Base-by-base conservation (phyloP, 2,113 vertebrate genomes). In the Phrynosoma blainvillii region DNA sequence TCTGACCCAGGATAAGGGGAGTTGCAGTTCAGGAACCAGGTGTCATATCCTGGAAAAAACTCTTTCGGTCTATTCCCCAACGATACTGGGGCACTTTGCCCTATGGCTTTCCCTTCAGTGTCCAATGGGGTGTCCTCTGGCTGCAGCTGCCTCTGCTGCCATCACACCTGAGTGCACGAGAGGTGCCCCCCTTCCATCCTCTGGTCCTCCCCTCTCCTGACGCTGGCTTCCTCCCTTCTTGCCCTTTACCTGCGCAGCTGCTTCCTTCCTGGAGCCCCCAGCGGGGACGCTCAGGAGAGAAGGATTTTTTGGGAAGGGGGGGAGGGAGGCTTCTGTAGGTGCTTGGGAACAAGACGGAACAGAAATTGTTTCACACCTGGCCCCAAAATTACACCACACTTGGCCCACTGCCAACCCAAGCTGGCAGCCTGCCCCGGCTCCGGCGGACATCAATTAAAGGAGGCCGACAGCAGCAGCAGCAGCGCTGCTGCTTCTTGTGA, bases 301-400 rank as follows among this genome's bases (percentile, higher is more conserved):
- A 47, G 47, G 47, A 47, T 47, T 47, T 47, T 93, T 89, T 92
- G 92, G 12, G 95, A 94, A 94, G 94, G 95, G 95, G 95, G 90
- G 18, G 93, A 84, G 89, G 92, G 94, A 95, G 95, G 96, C 95
- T 97, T 95, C 96, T 95, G 94, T 94, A 96, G 96, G 96, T 96
- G 95, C 95, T 96, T 65, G 92, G 94, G 94, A 96, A 97, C 97
- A 97, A 97, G 97, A 97, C 79, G 92, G 94, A 94, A 96, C 97
- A 97, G 97, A 96, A 96, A 97, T 97, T 76, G 94, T 95, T 97
- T 97, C 95, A 95, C 97, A 97, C 97, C 97, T 97, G 97, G 97
- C 66, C 66, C 95, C 96, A 92, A 96, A 96, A 95, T 96, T 95
- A 96, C 96, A 96, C 96, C 94, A 97, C 90, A 95, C 68, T 96